Evolutionary conservation across 2,797 vertebrate species (phyloP).

Genomic region (Phrynocephalus guinanensis): DNA sequence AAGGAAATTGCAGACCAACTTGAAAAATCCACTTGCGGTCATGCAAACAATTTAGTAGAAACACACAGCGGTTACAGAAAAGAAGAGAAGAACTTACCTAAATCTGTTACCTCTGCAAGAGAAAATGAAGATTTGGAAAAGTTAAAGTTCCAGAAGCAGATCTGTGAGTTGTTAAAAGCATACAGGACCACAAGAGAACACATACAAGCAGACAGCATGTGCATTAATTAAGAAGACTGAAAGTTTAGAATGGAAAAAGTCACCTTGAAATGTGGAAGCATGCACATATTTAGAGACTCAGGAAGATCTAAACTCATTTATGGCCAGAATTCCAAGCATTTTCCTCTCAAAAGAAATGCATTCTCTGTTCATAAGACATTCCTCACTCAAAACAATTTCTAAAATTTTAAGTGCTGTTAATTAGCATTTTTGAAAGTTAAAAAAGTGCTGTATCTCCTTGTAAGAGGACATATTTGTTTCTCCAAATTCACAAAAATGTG

Average conservation of each 20-base stretch:
- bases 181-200: conserved; percentile 45
- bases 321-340: neutral
- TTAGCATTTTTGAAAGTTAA: neutral
- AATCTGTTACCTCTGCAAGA: conserved; percentile 84
- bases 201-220: neutral
- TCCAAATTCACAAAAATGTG: neutral
- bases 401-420: too few species aligned
- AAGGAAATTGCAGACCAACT: neutral
- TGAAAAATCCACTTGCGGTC: neutral
- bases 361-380: neutral
- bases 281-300: too few species aligned
- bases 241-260: neutral
- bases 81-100: conserved; percentile 80
- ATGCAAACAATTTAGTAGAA: neutral
- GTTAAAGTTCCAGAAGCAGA: conserved; percentile 61
- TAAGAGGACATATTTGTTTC: neutral
- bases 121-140: conserved; percentile 76
- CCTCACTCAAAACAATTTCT: neutral
- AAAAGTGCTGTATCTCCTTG: neutral
- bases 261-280: too few species aligned
- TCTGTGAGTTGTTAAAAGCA: conserved; percentile 53
- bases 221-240: neutral
- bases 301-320: too few species aligned
- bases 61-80: conserved; percentile 8
- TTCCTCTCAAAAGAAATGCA: neutral